phyloP scores from a whole-genome alignment of 2,888 invertebrate genomes.

The Chesias legatella region DNA sequence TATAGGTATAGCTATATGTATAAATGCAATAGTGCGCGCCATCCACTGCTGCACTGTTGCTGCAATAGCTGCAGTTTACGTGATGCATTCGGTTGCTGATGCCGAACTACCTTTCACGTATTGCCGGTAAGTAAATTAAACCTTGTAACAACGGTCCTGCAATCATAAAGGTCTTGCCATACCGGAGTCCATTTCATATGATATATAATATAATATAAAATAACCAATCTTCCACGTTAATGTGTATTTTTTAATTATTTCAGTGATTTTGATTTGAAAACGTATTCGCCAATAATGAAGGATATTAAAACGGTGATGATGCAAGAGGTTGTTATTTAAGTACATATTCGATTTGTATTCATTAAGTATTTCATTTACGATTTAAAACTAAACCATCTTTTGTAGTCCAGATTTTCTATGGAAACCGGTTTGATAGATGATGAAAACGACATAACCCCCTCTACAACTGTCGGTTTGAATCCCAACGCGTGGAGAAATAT shows the following conservation, averaged over 20 bases:
- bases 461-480: conserved; percentile 32
- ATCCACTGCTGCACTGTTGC: conserved; percentile 57
- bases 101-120: conserved; percentile 57
- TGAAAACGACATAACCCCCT: conserved; percentile 4
- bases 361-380: conserved; percentile 1
- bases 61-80: conserved; percentile 54
- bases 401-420: conserved; percentile 28
- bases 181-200: no score
- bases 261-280: conserved; percentile 51
- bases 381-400: conserved; percentile 2
- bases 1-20: conserved; percentile 67
- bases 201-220: no score
- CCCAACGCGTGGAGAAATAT: conserved; percentile 37
- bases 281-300: conserved; percentile 47
- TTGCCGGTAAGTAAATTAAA: conserved; percentile 64
- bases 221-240: no score
- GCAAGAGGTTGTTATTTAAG: conserved; percentile 34
- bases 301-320: conserved; percentile 31
- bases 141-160: no score
- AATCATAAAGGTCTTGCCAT: no score
- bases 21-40: conserved; percentile 62
- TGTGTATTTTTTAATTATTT: conserved; percentile 18
- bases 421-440: conserved; percentile 15
- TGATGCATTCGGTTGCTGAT: conserved; percentile 52
- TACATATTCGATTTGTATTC: background rate